phyloP scores from a whole-genome alignment of 1,140 invertebrate genomes.

The Fragariocoptes setiger region DNA sequence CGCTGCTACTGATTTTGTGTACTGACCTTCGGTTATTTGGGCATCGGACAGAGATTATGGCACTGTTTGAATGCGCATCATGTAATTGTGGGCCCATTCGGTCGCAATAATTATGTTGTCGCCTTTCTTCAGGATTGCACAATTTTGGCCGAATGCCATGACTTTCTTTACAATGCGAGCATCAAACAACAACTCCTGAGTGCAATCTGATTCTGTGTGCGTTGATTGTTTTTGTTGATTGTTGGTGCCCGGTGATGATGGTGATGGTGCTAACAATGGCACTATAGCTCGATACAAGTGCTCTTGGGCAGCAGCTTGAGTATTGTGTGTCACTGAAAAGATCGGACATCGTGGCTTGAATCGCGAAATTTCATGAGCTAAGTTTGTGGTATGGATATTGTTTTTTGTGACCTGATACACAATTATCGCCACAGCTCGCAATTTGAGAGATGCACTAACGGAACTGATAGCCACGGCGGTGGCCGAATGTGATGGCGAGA shows the following conservation, averaged over 20 bases:
- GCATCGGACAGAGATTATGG: conserved; percentile 9
- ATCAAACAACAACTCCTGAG: conserved; percentile 81
- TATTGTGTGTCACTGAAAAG: conserved; percentile 64
- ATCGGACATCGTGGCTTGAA: conserved; percentile 83
- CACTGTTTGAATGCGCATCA: conserved; percentile 37
- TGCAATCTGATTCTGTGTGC: conserved; percentile 33
- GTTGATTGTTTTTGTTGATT: neutral
- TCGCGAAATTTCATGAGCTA: conserved; percentile 63
- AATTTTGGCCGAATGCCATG: conserved; percentile 47
- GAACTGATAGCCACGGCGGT: conserved; percentile 70
- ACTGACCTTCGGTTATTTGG: too few species aligned
- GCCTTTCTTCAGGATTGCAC: conserved; percentile 50
- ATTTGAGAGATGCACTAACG: conserved; percentile 71
- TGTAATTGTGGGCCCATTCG: conserved; percentile 83
- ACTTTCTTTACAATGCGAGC: conserved; percentile 59
- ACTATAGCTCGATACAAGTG: conserved; percentile 76
- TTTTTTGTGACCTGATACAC: conserved; percentile 78
- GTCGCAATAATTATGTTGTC: conserved; percentile 78
- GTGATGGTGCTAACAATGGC: conserved; percentile 28
- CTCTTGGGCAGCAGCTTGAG: conserved; percentile 57
- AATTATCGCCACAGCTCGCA: conserved; percentile 60
- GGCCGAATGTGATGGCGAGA: conserved; percentile 39
- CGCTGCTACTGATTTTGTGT: too few species aligned
- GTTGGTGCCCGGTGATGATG: too few species aligned
- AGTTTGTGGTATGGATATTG: too few species aligned